Base-by-base conservation (phyloP, 2,888 invertebrate genomes). In the Drosophila anceps region DNA sequence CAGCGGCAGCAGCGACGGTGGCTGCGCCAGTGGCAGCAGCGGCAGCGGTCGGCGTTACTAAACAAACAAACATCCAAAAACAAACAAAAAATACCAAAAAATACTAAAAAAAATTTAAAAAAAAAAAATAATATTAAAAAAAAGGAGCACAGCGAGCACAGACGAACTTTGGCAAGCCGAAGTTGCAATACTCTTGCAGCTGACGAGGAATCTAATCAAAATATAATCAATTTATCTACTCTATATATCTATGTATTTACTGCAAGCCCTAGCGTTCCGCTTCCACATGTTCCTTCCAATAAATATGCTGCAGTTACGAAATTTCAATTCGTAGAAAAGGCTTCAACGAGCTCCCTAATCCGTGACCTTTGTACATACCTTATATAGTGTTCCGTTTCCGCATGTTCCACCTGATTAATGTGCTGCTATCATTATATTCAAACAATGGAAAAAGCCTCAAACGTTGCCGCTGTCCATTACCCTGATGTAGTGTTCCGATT, bases 1-100 rank as follows among this genome's bases (percentile, higher is more conserved):
- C 48, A 91, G 92, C 64, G 92, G 88, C 58, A 86, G 88, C 76
- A 88, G 87, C 74, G 88, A 82, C 62, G 87, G 90, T 63, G 84
- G 87, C 69, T 75, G 87, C 58, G 79, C 70, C 70, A 86, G 89
- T 65, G 79, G 90, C 77, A 77, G 90, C 69, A 84, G 90, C 63
- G 66, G 80, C 67, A 78, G 88, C 69, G 89, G 89, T 33, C 77
- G 90, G 33, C 79, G 89, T 18, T 75, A 90, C 46, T 88, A 78
- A 81, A 55, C 31, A 12, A 18, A 39, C 5, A 2, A 35, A 4
- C 10, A 33, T 9, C 13, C 43, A 81, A 60, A 9, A 27, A 27
- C 4, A 3, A 33, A 5, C 6, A 29, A 29, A 8, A 4, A 9
- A 1, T 24, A 24, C 24, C 24, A 24, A 24, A 44, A 51, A 43